Conservation (phyloP, 2,888 invertebrate species). For the Leptothorax acervorum region DNA sequence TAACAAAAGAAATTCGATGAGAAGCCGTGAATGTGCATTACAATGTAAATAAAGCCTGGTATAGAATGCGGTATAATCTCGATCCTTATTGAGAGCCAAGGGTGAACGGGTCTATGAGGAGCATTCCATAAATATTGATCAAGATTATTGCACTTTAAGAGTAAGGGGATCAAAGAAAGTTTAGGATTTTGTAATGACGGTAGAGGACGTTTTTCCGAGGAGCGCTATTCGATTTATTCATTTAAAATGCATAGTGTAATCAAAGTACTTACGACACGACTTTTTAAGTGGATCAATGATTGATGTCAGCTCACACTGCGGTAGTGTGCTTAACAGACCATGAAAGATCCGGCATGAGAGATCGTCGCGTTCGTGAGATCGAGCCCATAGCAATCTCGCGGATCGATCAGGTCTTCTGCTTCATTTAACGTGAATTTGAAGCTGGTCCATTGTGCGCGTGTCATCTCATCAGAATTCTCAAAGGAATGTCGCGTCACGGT, state of each 20-base stretch:
- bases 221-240: neutral
- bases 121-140: conserved; percentile 11
- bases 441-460: conserved; percentile 17
- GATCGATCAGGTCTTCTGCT: conserved; percentile 5
- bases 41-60: conserved; percentile 11
- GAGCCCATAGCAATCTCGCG: neutral
- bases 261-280: neutral
- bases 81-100: conserved; percentile 7
- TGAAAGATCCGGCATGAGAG: conserved; percentile 12
- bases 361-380: conserved; percentile 11
- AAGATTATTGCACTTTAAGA: conserved; percentile 11
- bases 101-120: neutral
- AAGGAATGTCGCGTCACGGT: conserved; percentile 3
- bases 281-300: conserved; percentile 20
- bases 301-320: neutral
- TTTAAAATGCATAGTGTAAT: neutral
- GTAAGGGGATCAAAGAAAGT: neutral
- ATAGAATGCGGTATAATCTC: neutral
- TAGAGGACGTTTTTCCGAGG: neutral
- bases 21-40: conserved; percentile 23
- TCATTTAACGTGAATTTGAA: conserved; percentile 42
- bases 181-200: neutral
- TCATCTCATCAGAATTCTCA: conserved; percentile 36
- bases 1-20: conserved; percentile 17
- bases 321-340: neutral